A percentile compares a stretch with the other conserved stretches of the same genome.
These are phyloP conservation scores for Hemicordylus capensis DNA, from an alignment of 2,113 vertebrate genomes.

Conservation along the genomic window DNA sequence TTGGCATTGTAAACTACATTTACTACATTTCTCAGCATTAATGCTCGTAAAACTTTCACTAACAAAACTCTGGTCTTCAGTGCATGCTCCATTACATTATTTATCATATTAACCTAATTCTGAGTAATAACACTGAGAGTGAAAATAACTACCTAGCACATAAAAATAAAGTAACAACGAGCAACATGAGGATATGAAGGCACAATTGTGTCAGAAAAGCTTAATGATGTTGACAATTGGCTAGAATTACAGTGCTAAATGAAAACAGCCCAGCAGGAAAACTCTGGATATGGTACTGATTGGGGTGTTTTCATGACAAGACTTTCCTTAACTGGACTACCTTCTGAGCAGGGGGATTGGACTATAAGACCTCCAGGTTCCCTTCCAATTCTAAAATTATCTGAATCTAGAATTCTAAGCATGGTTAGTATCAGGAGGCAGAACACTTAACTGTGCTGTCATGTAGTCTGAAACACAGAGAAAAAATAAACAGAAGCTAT, in stretches of 20 bases:
- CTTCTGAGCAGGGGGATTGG: too few species aligned
- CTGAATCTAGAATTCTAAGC: too few species aligned
- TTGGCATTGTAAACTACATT: too few species aligned
- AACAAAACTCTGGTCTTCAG: not conserved
- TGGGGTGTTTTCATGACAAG: not conserved
- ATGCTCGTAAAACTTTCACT: not conserved
- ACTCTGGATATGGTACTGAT: not conserved
- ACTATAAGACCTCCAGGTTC: too few species aligned
- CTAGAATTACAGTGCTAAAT: conserved; percentile 5
- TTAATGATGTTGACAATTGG: not conserved
- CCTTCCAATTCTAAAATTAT: too few species aligned
- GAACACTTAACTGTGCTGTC: not conserved
- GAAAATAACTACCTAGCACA: conserved; percentile 1
- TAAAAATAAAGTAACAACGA: conserved; percentile 22
- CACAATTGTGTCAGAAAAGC: not conserved
- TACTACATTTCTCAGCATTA: too few species aligned
- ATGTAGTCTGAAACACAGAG: not conserved
- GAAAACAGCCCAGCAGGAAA: conserved; percentile 6
- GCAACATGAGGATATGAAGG: not conserved
- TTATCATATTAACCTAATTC: not conserved
- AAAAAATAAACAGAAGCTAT: not conserved
- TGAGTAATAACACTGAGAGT: not conserved
- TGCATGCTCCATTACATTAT: not conserved
- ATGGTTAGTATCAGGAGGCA: not conserved
- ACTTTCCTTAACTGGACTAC: not conserved